phyloP scores from a whole-genome alignment of 2,888 invertebrate genomes.

The Craniophora ligustri region DNA sequence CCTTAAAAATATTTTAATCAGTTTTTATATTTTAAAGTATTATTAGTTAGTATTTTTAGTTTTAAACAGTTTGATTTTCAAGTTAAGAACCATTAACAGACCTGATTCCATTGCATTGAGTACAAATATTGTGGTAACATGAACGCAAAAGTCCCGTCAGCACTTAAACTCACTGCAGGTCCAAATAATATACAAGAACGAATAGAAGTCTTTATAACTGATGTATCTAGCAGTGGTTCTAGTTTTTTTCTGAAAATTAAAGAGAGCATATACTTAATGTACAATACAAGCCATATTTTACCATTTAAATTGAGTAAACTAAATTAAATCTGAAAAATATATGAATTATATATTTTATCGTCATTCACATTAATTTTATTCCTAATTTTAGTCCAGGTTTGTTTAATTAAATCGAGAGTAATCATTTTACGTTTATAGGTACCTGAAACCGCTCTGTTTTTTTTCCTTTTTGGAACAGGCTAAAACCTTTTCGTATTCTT shows the following conservation, averaged over 20 bases:
- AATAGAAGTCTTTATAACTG: conserved; percentile 26
- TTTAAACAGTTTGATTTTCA: no score
- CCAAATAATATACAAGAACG: conserved; percentile 21
- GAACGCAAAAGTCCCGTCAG: conserved; percentile 20
- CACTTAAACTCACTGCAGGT: neutral
- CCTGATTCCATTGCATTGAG: conserved; percentile 30
- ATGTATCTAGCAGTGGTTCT: conserved; percentile 22
- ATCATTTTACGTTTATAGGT: neutral
- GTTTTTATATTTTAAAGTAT: no score
- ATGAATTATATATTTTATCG: neutral
- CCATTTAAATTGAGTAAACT: no score
- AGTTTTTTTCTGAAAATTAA: conserved; percentile 27
- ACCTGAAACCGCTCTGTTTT: conserved; percentile 33
- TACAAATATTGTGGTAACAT: conserved; percentile 38
- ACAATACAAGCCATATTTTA: no score
- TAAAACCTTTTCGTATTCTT: conserved; percentile 8
- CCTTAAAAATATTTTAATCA: no score
- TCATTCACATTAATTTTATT: no score
- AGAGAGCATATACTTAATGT: neutral
- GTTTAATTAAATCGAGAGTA: no score
- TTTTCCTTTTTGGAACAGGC: conserved; percentile 1
- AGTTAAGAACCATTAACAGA: no score
- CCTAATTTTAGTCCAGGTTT: no score
- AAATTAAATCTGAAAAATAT: neutral
- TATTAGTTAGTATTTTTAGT: no score